Base-by-base conservation (phyloP, 2,888 invertebrate species). In the Microctonus aethiopoides region DNA sequence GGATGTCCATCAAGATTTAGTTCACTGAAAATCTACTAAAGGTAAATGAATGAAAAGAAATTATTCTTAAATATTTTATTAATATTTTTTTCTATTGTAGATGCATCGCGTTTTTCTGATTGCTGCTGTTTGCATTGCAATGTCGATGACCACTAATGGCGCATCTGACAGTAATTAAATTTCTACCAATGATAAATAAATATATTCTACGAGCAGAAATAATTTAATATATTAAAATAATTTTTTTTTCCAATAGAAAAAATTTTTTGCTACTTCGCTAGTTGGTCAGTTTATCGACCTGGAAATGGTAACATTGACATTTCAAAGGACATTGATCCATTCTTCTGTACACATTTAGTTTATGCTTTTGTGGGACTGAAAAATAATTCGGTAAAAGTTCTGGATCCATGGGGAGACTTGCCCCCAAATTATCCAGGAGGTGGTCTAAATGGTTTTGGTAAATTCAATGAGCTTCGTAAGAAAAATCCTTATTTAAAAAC, bases 341-440 rank as follows among this genome's bases (percentile, higher is more conserved):
- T 84, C 16, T 86, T 93, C 0, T 95, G 95, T 82, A 94, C 94
- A 0, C 94, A 95, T 80, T 68, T 93, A 57, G 89, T 94, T n/a
- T 95, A 94, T 81, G 86, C 91, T 0, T 95, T 95, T 80, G 89
- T 91, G 26, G 94, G 94, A 0, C 87, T 94, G 10, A 70, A 80
- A 0, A 85, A 88, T 54, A 91, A 91, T 0, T 85, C 83, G 0
- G 80, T 93, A 0, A 82, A 87, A 2, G 84, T 91, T 0, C 84
- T 92, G 13, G 93, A 93, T 79, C 78, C 89, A 0, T 89, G 88
- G 81, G 86, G 91, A 62, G 94, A 94, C 78, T 83, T 92, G 1
- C 88, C 91, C 16, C 91, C 91, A 59, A 59, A n/a, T n/a, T n/a
- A 79, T 22, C 68, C 72, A 56, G 78, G 78, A n/a, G n/a, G n/a